Percentiles rank a stretch among this genome's conserved stretches.
phyloP scores from a whole-genome alignment of 2,113 vertebrate genomes.

The Callospermophilus lateralis region DNA sequence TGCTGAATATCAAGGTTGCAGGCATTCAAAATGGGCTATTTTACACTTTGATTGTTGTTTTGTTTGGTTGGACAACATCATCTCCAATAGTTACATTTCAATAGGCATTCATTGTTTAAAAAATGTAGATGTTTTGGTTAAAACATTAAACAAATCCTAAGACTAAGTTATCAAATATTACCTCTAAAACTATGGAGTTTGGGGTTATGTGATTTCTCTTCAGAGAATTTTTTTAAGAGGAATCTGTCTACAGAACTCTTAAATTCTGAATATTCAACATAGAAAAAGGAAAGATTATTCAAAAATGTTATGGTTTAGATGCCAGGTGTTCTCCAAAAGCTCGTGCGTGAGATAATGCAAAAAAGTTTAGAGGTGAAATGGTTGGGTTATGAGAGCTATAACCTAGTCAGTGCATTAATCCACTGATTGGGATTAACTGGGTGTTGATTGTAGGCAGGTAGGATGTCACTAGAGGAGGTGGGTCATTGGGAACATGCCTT shows the following conservation, averaged over 20 bases:
- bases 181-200: neutral
- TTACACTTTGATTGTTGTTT: neutral
- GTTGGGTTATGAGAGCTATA: too few species aligned
- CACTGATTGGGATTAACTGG: too few species aligned
- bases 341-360: too few species aligned
- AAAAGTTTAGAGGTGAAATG: too few species aligned
- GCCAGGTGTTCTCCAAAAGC: too few species aligned
- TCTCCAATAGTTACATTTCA: neutral
- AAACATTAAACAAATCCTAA: neutral
- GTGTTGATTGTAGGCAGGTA: too few species aligned
- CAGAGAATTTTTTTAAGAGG: neutral
- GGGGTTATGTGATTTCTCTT: neutral
- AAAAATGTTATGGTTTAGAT: neutral
- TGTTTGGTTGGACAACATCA: neutral
- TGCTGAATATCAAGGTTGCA: neutral
- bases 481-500: too few species aligned
- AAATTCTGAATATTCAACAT: neutral
- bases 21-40: neutral
- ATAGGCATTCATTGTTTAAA: neutral
- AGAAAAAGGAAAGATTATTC: neutral
- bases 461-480: too few species aligned
- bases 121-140: neutral
- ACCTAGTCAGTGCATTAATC: too few species aligned
- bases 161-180: neutral
- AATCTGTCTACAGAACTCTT: neutral